phyloP scores from a whole-genome alignment of 2,113 vertebrate genomes.

The Dasyprocta punctata region DNA sequence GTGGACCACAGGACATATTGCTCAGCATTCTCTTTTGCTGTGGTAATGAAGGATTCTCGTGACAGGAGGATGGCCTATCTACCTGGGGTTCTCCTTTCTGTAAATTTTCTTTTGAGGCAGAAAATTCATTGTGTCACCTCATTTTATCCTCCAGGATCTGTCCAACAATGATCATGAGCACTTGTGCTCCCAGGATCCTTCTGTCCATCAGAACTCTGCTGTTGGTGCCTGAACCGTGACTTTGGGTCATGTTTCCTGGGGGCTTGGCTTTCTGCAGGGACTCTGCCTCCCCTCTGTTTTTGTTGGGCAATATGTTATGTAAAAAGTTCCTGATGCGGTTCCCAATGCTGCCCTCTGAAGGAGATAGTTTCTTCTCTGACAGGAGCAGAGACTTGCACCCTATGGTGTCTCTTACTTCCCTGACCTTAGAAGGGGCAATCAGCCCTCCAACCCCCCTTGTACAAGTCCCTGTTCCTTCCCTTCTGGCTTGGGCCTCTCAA shows the following conservation, averaged over 20 bases:
- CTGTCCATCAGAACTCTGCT: fast-evolving
- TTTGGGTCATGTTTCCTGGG: background rate
- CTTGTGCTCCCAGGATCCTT: background rate
- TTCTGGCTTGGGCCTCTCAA: background rate
- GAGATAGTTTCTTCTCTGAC: background rate
- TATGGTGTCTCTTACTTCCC: background rate
- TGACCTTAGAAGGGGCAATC: background rate
- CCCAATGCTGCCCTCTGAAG: background rate
- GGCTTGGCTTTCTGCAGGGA: background rate
- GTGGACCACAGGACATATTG: fast-evolving
- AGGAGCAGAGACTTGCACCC: background rate
- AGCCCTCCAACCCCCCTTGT: background rate
- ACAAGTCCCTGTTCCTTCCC: background rate
- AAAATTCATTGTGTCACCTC: fast-evolving
- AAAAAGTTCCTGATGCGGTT: background rate
- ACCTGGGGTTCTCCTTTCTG: background rate
- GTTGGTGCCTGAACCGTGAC: too few species aligned
- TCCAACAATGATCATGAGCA: fast-evolving
- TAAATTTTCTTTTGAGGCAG: background rate
- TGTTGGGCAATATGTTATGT: background rate
- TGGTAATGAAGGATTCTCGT: fast-evolving
- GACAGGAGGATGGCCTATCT: fast-evolving
- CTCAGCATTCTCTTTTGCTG: too few species aligned
- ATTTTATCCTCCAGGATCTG: background rate
- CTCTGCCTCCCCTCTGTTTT: background rate